Percentiles rank a stretch among this genome's conserved stretches.
phyloP scores from a whole-genome alignment of 1,140 invertebrate genomes.

The Schlechtendalia chinensis region DNA sequence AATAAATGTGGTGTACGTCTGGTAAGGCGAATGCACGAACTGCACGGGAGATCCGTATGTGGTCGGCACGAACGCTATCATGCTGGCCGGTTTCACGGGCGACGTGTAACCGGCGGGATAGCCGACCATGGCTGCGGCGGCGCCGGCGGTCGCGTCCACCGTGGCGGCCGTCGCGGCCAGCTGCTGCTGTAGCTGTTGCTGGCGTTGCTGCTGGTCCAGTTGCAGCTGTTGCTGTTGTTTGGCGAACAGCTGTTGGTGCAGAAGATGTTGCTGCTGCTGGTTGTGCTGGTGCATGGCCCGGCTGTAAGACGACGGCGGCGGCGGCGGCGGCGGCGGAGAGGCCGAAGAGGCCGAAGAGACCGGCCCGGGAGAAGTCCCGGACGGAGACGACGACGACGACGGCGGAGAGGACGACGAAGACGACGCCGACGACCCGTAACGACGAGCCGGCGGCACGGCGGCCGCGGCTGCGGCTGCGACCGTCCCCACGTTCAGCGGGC shows the following conservation, averaged over 20 bases:
- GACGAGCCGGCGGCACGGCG: background rate
- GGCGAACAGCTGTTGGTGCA: too few relatives aligned
- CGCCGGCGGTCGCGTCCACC: too few relatives aligned
- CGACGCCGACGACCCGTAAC: too few relatives aligned
- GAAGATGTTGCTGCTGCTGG: background rate
- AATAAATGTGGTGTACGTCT: constrained; percentile 33
- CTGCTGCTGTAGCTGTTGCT: background rate
- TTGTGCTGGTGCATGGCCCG: background rate
- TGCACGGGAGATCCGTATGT: constrained; percentile 42
- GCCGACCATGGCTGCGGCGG: background rate
- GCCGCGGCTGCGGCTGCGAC: background rate
- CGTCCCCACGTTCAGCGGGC: background rate
- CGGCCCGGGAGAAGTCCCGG: too few relatives aligned
- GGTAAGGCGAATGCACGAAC: constrained; percentile 30
- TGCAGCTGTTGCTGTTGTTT: background rate
- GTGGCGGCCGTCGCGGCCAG: too few relatives aligned
- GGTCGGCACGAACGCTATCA: constrained; percentile 15
- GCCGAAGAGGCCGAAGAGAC: too few relatives aligned
- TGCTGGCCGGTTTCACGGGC: constrained; percentile 7
- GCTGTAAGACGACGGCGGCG: background rate
- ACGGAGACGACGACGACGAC: background rate
- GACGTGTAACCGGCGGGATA: background rate
- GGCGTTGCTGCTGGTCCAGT: background rate
- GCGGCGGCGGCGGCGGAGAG: background rate
- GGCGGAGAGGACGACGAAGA: background rate